phyloP scores from a whole-genome alignment of 2,113 vertebrate species.

The Noturus placidus region DNA sequence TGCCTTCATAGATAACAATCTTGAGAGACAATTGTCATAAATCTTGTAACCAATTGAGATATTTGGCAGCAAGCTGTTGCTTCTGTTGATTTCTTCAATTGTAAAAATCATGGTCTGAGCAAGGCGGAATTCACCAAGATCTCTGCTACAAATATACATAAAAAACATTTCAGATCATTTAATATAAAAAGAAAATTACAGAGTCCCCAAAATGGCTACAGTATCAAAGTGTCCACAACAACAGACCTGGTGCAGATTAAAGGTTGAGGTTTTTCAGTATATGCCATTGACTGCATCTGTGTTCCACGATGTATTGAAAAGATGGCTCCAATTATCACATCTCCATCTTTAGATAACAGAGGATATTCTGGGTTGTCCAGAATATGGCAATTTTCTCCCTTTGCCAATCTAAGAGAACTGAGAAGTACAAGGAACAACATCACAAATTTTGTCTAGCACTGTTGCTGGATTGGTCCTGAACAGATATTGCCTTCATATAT shows the following conservation, averaged over 20 bases:
- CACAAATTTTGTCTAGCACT: neutral
- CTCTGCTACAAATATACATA: neutral
- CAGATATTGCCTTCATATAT: neutral
- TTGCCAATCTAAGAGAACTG: neutral
- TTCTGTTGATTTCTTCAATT: neutral
- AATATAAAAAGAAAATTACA: neutral
- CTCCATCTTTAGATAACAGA: slow-evolving; percentile 65
- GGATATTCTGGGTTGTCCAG: slow-evolving; percentile 63
- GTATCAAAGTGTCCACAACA: neutral
- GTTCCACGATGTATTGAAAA: slow-evolving; percentile 72
- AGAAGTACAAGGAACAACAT: slow-evolving; percentile 27
- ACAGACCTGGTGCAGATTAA: slow-evolving; percentile 69
- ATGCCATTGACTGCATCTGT: slow-evolving; percentile 57
- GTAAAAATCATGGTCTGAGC: slow-evolving; percentile 72
- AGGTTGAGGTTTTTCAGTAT: slow-evolving; percentile 62
- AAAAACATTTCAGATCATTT: neutral
- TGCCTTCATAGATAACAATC: slow-evolving; percentile 67
- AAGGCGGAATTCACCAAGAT: neutral
- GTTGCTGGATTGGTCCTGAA: neutral
- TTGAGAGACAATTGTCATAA: slow-evolving; percentile 74
- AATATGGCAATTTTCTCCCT: slow-evolving; percentile 58
- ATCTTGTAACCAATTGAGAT: neutral
- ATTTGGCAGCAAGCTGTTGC: neutral
- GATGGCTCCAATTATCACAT: slow-evolving; percentile 68
- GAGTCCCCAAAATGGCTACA: neutral